Evolutionary conservation across 2,113 vertebrate species (phyloP), one percentile per base, ranked within the genome.

Genomic region (Pipa parva): DNA sequence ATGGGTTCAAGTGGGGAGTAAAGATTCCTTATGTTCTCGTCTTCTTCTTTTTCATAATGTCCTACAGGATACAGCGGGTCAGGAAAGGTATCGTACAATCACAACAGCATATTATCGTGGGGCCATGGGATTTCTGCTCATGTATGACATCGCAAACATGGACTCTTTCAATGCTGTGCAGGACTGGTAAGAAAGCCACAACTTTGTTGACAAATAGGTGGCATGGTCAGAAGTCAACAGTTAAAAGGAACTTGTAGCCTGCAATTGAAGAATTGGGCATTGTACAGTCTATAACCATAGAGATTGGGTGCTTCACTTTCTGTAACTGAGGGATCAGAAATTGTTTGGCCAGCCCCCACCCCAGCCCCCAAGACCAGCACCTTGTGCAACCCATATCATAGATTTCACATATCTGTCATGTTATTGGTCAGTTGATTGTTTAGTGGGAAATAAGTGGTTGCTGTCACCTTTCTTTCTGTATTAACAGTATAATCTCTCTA

Each of bases 51-150:
- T 5, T 7, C 15, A 22, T 49, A 20, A 49, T 11, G 8, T 49
- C 13, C 36, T 20, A 7, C 76, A 93, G 91, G 91, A 93, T 62
- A 93, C 91, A 11, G 91, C 91, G 0, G 91, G 91, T 1, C 91
- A 92, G 45, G 91, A 93, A 75, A 85, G 91, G 5, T 93, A 93
- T 64, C 79, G 91, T 1, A 93, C 91, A 61, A 93, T 93, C 77
- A 92, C 91, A 63, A 93, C 90, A 10, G 91, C 91, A 7, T 92
- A 93, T 70, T 93, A 93, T 83, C 78, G 91, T 73, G 91, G 91
- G 36, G 91, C 91, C 48, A 92, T 92, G 90, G 91, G 91, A 59
- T 93, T 93, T 78, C 81, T 93, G 76, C 85, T 93, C 18, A 91
- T 92, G 88, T 93, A 92, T 48, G 91, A 93, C 76, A 89, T 93